Evolutionary conservation across 2,113 vertebrate genomes (phyloP).

Genomic region (Malurus alboscapulatus): DNA sequence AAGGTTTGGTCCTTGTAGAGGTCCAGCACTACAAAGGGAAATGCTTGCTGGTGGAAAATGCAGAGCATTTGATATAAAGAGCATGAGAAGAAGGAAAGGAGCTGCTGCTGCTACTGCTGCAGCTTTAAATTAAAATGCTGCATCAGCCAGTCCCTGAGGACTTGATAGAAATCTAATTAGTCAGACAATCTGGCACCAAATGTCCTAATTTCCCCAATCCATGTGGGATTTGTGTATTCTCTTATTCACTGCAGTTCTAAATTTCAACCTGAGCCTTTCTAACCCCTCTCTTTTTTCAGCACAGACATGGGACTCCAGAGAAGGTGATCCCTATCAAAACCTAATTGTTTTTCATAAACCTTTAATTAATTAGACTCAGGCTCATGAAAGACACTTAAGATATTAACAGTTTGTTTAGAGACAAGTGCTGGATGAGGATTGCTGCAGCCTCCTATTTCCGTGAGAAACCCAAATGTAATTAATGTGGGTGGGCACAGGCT

Average conservation of each 20-base stretch:
- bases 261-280: conserved; percentile 56
- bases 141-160: conserved; percentile 58
- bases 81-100: neutral
- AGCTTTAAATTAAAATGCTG: conserved; percentile 50
- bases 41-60: neutral
- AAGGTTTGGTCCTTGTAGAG: neutral
- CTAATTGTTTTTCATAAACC: conserved; percentile 54
- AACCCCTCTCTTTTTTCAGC: conserved; percentile 19
- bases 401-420: conserved; percentile 28
- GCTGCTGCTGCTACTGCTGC: neutral
- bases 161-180: conserved; percentile 69
- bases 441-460: neutral
- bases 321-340: conserved; percentile 37
- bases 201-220: conserved; percentile 63
- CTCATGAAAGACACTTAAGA: conserved; percentile 38
- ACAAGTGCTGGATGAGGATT: neutral
- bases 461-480: conserved; percentile 51
- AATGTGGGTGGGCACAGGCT: neutral
- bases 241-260: conserved; percentile 48
- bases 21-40: neutral
- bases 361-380: conserved; percentile 49
- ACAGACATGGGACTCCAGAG: neutral
- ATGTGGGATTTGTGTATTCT: conserved; percentile 59
- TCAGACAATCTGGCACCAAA: conserved; percentile 67
- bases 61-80: neutral